Evolutionary conservation across 2,797 vertebrate species (phyloP).

Genomic region (Schizothorax lantsangensis): DNA sequence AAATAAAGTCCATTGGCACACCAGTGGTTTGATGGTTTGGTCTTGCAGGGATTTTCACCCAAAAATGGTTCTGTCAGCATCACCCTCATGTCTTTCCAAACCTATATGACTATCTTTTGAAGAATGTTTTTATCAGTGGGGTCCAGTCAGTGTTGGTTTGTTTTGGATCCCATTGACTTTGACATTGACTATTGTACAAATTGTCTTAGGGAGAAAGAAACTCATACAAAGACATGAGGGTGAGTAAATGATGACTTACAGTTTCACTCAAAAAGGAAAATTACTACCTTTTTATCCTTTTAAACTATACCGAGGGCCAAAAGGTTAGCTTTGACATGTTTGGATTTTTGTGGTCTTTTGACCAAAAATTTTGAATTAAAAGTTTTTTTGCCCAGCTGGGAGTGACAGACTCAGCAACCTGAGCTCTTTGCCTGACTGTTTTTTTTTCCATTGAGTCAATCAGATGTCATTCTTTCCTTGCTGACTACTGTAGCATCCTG

Average conservation of each 20-base stretch:
- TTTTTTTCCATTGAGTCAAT: background rate
- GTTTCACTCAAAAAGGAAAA: background rate
- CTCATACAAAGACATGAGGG: background rate
- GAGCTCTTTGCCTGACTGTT: background rate
- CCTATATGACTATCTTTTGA: background rate
- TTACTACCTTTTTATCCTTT: background rate
- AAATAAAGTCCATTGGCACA: background rate
- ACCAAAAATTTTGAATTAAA: background rate
- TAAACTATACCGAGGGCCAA: background rate
- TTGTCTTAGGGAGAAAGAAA: background rate
- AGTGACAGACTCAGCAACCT: background rate
- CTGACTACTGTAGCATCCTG: conserved; percentile 19
- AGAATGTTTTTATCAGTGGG: background rate
- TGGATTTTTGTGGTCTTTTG: background rate
- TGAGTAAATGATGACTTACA: background rate
- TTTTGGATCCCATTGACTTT: background rate
- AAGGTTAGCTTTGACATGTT: background rate
- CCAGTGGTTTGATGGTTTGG: background rate
- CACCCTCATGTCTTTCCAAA: background rate
- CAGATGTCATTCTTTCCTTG: background rate
- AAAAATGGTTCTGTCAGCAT: background rate
- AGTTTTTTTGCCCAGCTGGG: background rate
- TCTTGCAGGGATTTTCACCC: background rate
- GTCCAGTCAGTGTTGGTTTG: background rate
- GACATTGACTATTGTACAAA: background rate